These are phyloP conservation scores for Cantharis flavilabris DNA, from an alignment of 2,888 invertebrate genomes.

Conservation along the genomic window DNA sequence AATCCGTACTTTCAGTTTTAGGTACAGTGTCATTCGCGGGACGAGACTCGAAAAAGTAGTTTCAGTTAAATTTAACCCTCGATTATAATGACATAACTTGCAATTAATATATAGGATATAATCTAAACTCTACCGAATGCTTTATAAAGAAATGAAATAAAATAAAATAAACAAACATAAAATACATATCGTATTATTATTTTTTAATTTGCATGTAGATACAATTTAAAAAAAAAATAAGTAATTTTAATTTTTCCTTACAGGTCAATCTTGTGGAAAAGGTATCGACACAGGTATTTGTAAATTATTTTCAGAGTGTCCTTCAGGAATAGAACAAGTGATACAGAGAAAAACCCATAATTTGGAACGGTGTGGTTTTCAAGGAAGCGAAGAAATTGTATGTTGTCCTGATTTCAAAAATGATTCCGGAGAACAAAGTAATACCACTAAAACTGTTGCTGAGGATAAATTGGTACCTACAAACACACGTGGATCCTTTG, in stretches of 20 bases:
- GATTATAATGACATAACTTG: no score
- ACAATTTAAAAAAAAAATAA: not conserved
- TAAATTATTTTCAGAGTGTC: slow-evolving; percentile 2
- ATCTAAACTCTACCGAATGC: no score
- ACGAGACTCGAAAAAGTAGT: no score
- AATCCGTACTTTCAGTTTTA: no score
- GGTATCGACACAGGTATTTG: not conserved
- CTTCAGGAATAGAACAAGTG: not conserved
- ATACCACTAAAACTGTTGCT: not conserved
- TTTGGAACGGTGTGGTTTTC: slow-evolving; percentile 22
- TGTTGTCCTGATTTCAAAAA: slow-evolving; percentile 14
- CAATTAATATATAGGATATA: no score
- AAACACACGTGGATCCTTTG: not conserved
- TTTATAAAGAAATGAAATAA: no score
- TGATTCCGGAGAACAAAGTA: not conserved
- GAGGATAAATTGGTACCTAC: not conserved
- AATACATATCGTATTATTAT: no score
- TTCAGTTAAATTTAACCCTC: no score
- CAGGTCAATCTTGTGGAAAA: not conserved
- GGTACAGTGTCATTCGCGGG: no score
- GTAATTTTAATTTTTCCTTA: not conserved
- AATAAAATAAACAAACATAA: no score
- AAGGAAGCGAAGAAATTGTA: slow-evolving; percentile 17
- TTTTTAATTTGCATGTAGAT: no score
- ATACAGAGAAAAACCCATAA: not conserved